Conservation (phyloP, 2,888 invertebrate species). For the Leistus spinibarbis region DNA sequence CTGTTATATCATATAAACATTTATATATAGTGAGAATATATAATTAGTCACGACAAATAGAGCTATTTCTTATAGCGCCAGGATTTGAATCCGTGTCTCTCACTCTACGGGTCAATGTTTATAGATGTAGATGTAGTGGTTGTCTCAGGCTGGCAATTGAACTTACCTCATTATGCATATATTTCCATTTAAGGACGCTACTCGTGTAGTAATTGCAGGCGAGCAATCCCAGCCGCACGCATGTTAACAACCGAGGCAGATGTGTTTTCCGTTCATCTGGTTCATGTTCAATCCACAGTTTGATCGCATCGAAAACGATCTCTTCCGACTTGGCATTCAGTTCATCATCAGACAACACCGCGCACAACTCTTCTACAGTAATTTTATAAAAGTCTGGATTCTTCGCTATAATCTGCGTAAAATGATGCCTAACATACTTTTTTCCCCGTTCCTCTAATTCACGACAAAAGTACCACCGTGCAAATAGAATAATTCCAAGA, state of each 20-base stretch:
- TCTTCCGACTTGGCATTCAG: conserved; percentile 76
- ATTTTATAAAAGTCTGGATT: conserved; percentile 70
- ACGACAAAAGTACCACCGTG: conserved; percentile 71
- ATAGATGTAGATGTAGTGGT: too few species aligned
- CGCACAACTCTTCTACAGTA: conserved; percentile 65
- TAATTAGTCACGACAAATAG: not conserved
- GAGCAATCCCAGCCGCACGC: conserved; percentile 71
- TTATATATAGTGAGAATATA: conserved; percentile 1
- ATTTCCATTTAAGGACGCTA: conserved; percentile 63
- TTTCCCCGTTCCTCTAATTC: conserved; percentile 67
- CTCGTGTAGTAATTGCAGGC: conserved; percentile 41
- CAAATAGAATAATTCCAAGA: conserved; percentile 73
- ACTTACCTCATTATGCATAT: conserved; percentile 61
- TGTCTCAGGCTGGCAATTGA: too few species aligned
- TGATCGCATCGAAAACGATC: conserved; percentile 74
- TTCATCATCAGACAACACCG: conserved; percentile 71
- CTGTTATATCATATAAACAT: too few species aligned
- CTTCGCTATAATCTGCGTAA: conserved; percentile 62
- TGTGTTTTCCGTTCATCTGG: conserved; percentile 61
- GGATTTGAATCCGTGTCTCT: not conserved
- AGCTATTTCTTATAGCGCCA: not conserved
- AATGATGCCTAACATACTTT: conserved; percentile 19
- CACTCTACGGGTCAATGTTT: not conserved
- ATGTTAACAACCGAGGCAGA: conserved; percentile 66
- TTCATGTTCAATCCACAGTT: conserved; percentile 72